These are phyloP conservation scores for Heliocidaris tuberculata DNA, from an alignment of 35 echinoderm and acorn worm species.

Conservation along the genomic window DNA sequence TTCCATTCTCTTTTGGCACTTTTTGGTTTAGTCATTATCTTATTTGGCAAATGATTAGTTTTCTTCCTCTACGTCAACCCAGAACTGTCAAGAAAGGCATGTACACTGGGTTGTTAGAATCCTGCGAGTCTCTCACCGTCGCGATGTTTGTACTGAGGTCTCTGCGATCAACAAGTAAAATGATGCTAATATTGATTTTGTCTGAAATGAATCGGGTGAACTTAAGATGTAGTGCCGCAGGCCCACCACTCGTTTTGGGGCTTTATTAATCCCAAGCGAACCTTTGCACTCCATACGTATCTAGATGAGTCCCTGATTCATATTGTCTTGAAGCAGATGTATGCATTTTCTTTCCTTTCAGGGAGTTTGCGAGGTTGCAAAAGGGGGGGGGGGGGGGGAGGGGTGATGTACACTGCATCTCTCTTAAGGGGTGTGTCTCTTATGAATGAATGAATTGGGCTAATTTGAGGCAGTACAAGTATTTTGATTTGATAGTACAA, in stretches of 20 bases:
- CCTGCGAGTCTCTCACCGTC: background rate
- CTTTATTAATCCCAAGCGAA: background rate
- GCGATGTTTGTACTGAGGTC: background rate
- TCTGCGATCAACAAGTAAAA: background rate
- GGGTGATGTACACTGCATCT: background rate
- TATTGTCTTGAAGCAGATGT: background rate
- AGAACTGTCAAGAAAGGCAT: background rate
- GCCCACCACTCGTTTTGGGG: background rate
- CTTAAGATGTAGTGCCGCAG: background rate
- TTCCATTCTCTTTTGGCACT: background rate
- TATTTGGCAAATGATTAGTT: background rate
- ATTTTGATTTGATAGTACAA: background rate
- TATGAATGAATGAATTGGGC: background rate
- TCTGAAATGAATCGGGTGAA: conserved; percentile 16
- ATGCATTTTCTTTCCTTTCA: background rate
- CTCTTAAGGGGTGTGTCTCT: background rate
- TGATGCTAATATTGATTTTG: conserved; percentile 18
- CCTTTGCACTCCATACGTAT: background rate
- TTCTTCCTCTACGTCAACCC: background rate
- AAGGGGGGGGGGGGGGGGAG: background rate
- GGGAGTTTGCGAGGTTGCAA: background rate
- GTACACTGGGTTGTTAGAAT: background rate
- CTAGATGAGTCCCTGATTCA: background rate
- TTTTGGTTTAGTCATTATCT: background rate
- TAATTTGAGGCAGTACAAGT: background rate